Evolutionary conservation across 2,113 vertebrate genomes (phyloP), one percentile per base, ranked within the genome.

Genomic region (Lutjanus erythropterus): DNA sequence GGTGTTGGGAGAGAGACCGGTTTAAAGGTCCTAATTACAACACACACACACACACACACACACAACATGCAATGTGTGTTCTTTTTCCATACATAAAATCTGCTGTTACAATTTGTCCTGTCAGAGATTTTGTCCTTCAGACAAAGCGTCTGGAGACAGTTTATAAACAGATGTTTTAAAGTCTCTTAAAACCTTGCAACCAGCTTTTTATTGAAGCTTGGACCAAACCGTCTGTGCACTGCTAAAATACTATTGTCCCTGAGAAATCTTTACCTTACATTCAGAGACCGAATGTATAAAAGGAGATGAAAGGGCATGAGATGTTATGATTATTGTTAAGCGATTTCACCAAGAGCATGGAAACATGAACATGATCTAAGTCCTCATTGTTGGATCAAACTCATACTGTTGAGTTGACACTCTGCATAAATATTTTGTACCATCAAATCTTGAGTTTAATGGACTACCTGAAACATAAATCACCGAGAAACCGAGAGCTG

Each of bases 91-190:
- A 49, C 35, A 60, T 4, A 42, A 46, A 68, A 69, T 76, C 52
- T 41, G 56, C 23, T 42, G 44, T 55, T 39, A 44, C 18, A 56
- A 6, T 75, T 61, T 53, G 16, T 83, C 33, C 39, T 55, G 46
- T 83, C 76, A 55, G 72, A 55, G n/a, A 55, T 25, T 55, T 52
- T 73, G 67, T 83, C 68, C 60, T 80, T 88, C 42, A 80, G 47
- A 53, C 58, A 25, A 84, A 15, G 6, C 7, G 31, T 75, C 88
- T 75, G 58, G 47, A 79, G 42, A 55, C 71, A 80, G 56, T 67
- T 76, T 75, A 74, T 84, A 67, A 86, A 84, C 21, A 85, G 77
- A 86, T 80, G 59, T 85, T 87, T 80, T 86, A 70, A 49, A 75
- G 68, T 55, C 58, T 77, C 61, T 7, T 84, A 78, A 83, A 91